Base-by-base conservation (phyloP, 2,888 invertebrate genomes). In the Lochmaea crataegi region DNA sequence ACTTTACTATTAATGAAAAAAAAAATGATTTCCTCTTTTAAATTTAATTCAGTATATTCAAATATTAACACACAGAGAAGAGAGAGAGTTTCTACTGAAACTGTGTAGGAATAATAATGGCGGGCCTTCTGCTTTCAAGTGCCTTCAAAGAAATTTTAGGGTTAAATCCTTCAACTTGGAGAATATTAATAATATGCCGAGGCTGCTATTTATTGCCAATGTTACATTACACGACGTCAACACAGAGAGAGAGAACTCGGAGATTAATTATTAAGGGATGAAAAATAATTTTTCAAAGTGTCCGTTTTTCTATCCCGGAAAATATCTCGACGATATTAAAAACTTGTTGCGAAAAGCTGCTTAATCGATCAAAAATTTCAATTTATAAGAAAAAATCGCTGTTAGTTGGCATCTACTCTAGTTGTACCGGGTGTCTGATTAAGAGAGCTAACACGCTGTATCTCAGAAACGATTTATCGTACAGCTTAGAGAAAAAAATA, bases 131-230 rank as follows among this genome's bases (percentile, higher is more conserved):
- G 58, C 58, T 58, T 58, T 58, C 26, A 26, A 32, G 58, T 32
- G 22, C 58, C 32, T 26, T 58, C 11, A 4, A 58, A 58, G 58
- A 58, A 32, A 58, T 51, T 58, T 58, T 58, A 32, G 58, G 58
- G 58, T 58, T 58, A 22, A 58, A 58, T 58, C 58, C 58, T 58
- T 58, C 58, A 58, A 58, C 58, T 58, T 32, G 58, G 58, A 58
- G 58, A 58, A 58, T 58, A 58, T 58, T 58, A 58, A 58, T 58
- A 58, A 26, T 58, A 58, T 26, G 58, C 14, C 58, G 11, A 22
- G 22, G 58, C 58, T 58, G 58, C 26, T 58, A 58, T 58, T 58
- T 58, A 58, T 58, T 58, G 32, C 32, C 58, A 58, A 32, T 58
- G 32, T 58, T 58, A 58, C 32, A 58, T 58, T 58, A 56, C 16